These are phyloP conservation scores for Stegophylla sp. DNA, from an alignment of 2,888 invertebrate genomes.

Conservation along the genomic window DNA sequence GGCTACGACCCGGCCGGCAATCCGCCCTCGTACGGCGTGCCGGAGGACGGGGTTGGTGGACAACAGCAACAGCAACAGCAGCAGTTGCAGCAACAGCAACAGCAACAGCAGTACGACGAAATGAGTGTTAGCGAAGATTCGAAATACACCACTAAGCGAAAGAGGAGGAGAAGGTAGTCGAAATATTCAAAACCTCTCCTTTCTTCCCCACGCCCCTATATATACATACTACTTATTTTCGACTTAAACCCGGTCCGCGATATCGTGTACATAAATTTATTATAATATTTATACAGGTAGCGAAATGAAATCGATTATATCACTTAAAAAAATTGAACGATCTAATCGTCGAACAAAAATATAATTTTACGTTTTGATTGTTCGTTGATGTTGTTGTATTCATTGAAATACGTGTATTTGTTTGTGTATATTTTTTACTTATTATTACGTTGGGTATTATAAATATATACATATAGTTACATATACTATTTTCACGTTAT, in stretches of 20 bases:
- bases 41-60: slow-evolving; percentile 70
- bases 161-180: background rate
- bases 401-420: background rate
- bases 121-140: background rate
- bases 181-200: background rate
- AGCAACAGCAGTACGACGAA: slow-evolving; percentile 11
- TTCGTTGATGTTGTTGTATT: too few species aligned
- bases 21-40: slow-evolving; percentile 91
- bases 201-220: background rate
- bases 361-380: too few species aligned
- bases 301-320: too few species aligned
- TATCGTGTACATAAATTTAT: background rate
- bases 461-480: background rate
- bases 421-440: background rate
- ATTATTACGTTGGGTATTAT: slow-evolving; percentile 29
- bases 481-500: background rate
- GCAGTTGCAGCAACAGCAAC: background rate
- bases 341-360: too few species aligned
- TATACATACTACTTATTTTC: background rate
- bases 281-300: too few species aligned
- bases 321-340: too few species aligned
- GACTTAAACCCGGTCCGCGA: background rate
- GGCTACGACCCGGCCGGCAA: slow-evolving; percentile 97
- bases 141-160: background rate
- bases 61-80: slow-evolving; percentile 2